Base-by-base conservation (phyloP, 2,113 vertebrate species). In the Lycaon pictus region DNA sequence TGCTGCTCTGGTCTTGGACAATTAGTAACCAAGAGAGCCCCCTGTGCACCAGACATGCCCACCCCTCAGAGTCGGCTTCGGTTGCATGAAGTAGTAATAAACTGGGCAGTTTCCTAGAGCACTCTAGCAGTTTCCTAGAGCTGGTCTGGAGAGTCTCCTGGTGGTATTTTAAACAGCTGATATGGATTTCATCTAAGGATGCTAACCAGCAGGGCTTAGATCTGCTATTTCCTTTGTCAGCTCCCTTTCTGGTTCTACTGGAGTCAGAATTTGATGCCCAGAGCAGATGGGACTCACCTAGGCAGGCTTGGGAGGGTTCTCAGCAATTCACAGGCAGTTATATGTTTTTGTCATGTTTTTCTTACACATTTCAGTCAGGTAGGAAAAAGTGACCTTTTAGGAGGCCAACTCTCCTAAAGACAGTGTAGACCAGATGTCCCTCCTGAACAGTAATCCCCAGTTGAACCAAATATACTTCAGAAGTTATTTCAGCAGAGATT, bases 401-500 rank as follows among this genome's bases (percentile, higher is more conserved):
- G 27, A 93, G 35, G 22, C 2, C 5, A 93, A 72, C 48, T 81
- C 27, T 80, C 56, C 51, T 77, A 69, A 94, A 95, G 27, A 56
- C 12, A 56, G 17, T 11, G 0, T 12, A 32, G 22, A 55, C 22
- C 9, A 63, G 27, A 87, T 51, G 83, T 4, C 27, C 53, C 32
- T 60, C 91, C 93, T 29, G 37, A 3, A 32, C 4, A 93, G 22
- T 69, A 90, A 95, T 90, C 23, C 32, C 17, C 23, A 35, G n/a
- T 23, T 88, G 35, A 67, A 51, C 89, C 35, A 77, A 94, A 76
- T 8, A 71, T 4, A 76, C 56, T 94, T 91, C 48, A 93, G 62
- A 89, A 96, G 37, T 65, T 80, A 23, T 85, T 91, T 88, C n/a
- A 65, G 37, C 79, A 87, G 77, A 86, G 51, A 97, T 90, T 92